Percentiles rank a stretch among this genome's conserved stretches.
These are phyloP conservation scores for Steinernema khuongi DNA, from an alignment of 1,140 invertebrate species.

Conservation along the genomic window DNA sequence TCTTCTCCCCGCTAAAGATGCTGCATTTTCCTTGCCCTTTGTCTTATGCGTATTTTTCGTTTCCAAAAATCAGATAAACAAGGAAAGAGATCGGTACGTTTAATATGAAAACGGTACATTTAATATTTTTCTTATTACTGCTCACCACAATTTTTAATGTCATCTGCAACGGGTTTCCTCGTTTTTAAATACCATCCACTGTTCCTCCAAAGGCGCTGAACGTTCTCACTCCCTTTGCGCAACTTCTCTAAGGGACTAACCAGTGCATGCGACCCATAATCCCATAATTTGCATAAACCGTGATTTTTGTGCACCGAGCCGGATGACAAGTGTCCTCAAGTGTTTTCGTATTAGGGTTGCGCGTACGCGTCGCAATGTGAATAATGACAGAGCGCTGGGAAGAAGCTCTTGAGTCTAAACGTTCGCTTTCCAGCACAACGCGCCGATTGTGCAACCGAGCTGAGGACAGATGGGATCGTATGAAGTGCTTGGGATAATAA, in stretches of 20 bases:
- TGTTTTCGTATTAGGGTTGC: background rate
- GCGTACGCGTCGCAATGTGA: background rate
- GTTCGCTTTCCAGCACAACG: background rate
- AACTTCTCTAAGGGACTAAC: background rate
- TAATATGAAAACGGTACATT: too few relatives aligned
- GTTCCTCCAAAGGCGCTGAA: background rate
- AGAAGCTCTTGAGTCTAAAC: background rate
- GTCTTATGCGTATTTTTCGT: too few relatives aligned
- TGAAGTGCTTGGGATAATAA: too few relatives aligned
- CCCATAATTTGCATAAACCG: slow-evolving; percentile 5
- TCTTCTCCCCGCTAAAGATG: too few relatives aligned
- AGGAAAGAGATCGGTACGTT: too few relatives aligned
- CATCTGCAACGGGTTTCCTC: too few relatives aligned
- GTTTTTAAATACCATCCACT: background rate
- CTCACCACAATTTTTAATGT: too few relatives aligned
- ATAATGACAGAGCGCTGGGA: slow-evolving; percentile 1
- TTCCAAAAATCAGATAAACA: too few relatives aligned
- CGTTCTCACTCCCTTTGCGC: background rate
- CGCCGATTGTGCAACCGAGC: background rate
- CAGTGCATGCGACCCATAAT: background rate
- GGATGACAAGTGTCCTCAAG: background rate
- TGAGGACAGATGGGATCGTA: slow-evolving; percentile 13
- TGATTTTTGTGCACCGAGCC: background rate
- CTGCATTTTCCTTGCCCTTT: too few relatives aligned
- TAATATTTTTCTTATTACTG: too few relatives aligned